A percentile compares a stretch with the other conserved stretches of the same genome.
These are phyloP conservation scores for Lasioglossum vierecki DNA, from an alignment of 2,888 invertebrate genomes.

Conservation along the genomic window DNA sequence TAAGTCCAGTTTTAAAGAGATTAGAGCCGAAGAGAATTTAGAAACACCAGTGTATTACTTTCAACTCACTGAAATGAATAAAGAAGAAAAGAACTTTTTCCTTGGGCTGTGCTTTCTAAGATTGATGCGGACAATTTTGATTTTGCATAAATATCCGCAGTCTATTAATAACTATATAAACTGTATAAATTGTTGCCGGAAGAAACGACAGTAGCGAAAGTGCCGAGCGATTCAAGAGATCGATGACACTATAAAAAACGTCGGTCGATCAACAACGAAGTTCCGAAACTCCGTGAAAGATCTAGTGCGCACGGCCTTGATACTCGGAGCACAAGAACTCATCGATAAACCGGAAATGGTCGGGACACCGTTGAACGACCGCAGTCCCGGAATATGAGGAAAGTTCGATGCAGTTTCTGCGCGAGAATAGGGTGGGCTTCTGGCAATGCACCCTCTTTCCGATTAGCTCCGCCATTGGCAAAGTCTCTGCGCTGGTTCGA, in stretches of 20 bases:
- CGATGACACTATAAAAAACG: neutral
- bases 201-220: neutral
- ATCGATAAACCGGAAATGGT: conserved; percentile 36
- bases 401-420: conserved; percentile 41
- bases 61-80: too few relatives aligned
- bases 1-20: too few relatives aligned
- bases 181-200: neutral
- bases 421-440: neutral
- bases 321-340: conserved; percentile 20
- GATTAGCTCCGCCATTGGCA: conserved; percentile 64
- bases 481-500: conserved; percentile 49
- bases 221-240: neutral
- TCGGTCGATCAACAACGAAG: neutral
- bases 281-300: neutral
- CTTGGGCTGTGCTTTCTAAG: too few relatives aligned
- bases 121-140: too few relatives aligned
- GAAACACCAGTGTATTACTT: too few relatives aligned
- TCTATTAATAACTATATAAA: neutral
- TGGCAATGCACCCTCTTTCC: conserved; percentile 44
- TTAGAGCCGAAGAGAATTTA: too few relatives aligned
- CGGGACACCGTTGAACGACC: conserved; percentile 35
- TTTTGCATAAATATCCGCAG: too few relatives aligned
- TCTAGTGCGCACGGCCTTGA: conserved; percentile 9
- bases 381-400: neutral
- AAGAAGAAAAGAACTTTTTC: too few relatives aligned